These are phyloP conservation scores for Stratiolaelaps scimitus DNA, from an alignment of 1,140 invertebrate species.

Conservation along the genomic window DNA sequence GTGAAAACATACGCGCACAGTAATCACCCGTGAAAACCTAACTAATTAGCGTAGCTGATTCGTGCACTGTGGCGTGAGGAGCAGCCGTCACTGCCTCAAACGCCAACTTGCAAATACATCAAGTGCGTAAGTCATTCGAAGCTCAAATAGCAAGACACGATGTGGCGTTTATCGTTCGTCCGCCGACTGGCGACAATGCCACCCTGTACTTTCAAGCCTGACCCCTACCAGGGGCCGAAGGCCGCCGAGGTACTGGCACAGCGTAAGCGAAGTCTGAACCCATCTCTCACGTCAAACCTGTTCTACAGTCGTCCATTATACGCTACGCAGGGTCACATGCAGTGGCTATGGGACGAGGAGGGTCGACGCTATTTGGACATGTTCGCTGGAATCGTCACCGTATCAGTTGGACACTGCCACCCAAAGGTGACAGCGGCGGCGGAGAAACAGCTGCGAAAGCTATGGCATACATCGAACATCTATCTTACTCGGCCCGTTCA, in stretches of 20 bases:
- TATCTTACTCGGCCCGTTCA: constrained; percentile 79
- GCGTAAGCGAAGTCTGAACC: constrained; percentile 50
- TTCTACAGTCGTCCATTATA: constrained; percentile 71
- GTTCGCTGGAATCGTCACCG: constrained; percentile 89
- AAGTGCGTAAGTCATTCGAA: too few relatives aligned
- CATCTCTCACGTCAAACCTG: constrained; percentile 50
- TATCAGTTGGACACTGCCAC: constrained; percentile 94
- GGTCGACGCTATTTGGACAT: constrained; percentile 81
- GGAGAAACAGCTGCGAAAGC: constrained; percentile 58
- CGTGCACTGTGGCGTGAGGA: too few relatives aligned
- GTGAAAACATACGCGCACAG: too few relatives aligned
- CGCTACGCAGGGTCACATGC: constrained; percentile 69
- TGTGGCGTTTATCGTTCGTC: neutral
- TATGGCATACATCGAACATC: constrained; percentile 84
- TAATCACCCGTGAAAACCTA: too few relatives aligned
- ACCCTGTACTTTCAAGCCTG: constrained; percentile 8
- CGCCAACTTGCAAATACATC: too few relatives aligned
- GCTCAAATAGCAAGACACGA: too few relatives aligned
- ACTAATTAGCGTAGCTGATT: too few relatives aligned
- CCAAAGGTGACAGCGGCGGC: constrained; percentile 62
- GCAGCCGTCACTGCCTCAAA: too few relatives aligned
- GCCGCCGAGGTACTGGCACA: neutral
- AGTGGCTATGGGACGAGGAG: constrained; percentile 78
- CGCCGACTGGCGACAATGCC: constrained; percentile 13
- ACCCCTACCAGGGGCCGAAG: constrained; percentile 3